A percentile compares a stretch with the other conserved stretches of the same genome.
phyloP scores from a whole-genome alignment of 2,888 invertebrate species.

The Carpatolechia fugitivella region DNA sequence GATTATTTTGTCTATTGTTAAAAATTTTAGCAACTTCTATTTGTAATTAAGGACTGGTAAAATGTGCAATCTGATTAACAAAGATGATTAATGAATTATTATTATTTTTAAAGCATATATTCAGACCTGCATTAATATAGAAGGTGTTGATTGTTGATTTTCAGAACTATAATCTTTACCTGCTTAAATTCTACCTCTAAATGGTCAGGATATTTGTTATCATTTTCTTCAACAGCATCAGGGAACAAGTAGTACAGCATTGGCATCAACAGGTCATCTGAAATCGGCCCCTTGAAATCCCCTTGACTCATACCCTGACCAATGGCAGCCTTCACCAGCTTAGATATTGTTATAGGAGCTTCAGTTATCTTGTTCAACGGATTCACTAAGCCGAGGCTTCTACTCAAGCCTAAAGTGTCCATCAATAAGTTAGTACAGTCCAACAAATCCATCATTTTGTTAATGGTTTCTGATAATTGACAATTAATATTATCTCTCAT shows the following conservation, averaged over 20 bases:
- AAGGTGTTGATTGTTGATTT: no score
- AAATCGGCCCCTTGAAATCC: constrained; percentile 86
- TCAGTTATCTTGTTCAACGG: constrained; percentile 87
- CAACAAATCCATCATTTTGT: constrained; percentile 84
- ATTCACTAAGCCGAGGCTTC: constrained; percentile 73
- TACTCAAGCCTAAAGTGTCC: constrained; percentile 69
- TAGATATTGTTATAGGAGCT: constrained; percentile 84
- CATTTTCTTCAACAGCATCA: constrained; percentile 86
- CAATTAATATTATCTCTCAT: constrained; percentile 85
- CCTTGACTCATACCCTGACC: constrained; percentile 74
- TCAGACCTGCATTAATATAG: no score
- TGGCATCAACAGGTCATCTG: constrained; percentile 85
- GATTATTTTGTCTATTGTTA: no score
- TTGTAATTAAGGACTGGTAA: no score
- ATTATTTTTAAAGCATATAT: no score
- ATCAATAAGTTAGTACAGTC: constrained; percentile 68
- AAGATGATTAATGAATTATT: no score
- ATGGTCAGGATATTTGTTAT: constrained; percentile 73
- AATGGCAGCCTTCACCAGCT: constrained; percentile 74
- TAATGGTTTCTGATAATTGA: constrained; percentile 87
- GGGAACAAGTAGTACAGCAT: constrained; percentile 92
- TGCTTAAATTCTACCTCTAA: constrained; percentile 70
- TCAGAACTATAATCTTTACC: constrained; percentile 28
- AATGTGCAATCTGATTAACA: no score
- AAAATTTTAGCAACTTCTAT: no score